These are phyloP conservation scores for Corythornis leucogaster DNA, from an alignment of 2,797 vertebrate genomes.

Conservation along the genomic window DNA sequence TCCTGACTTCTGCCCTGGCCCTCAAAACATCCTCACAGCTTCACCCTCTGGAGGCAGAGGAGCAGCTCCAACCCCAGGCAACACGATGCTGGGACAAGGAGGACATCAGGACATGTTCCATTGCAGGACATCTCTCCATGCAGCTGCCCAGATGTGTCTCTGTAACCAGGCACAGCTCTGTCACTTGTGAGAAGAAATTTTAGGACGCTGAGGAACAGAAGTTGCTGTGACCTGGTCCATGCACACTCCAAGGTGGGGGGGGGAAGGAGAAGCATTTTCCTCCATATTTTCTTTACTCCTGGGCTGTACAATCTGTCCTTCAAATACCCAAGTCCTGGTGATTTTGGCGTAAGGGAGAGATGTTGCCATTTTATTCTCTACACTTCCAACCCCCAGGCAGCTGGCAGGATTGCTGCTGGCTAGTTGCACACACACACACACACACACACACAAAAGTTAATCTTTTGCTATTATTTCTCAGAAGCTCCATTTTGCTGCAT, in stretches of 20 bases:
- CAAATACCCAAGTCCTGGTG: not conserved
- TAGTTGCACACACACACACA: not conserved
- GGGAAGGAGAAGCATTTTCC: not conserved
- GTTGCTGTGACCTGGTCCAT: fast-evolving
- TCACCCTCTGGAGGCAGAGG: not conserved
- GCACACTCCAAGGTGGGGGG: not conserved
- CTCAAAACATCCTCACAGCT: not conserved
- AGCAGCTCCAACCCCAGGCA: not conserved
- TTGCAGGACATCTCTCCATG: not conserved
- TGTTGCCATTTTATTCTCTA: not conserved
- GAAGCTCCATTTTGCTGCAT: not conserved
- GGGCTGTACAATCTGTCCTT: not conserved
- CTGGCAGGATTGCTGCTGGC: constrained; percentile 10
- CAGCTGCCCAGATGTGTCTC: not conserved
- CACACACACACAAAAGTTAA: not conserved
- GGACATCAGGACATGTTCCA: not conserved
- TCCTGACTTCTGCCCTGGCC: not conserved
- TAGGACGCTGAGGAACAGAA: not conserved
- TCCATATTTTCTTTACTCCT: not conserved
- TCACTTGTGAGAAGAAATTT: not conserved
- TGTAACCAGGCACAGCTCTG: not conserved
- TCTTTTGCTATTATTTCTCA: constrained; percentile 11
- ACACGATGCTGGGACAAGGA: not conserved
- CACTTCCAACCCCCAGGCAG: not conserved
- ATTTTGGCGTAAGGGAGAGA: not conserved